Evolutionary conservation across 2,797 vertebrate genomes (phyloP).

Genomic region (Sebastes iracundus): DNA sequence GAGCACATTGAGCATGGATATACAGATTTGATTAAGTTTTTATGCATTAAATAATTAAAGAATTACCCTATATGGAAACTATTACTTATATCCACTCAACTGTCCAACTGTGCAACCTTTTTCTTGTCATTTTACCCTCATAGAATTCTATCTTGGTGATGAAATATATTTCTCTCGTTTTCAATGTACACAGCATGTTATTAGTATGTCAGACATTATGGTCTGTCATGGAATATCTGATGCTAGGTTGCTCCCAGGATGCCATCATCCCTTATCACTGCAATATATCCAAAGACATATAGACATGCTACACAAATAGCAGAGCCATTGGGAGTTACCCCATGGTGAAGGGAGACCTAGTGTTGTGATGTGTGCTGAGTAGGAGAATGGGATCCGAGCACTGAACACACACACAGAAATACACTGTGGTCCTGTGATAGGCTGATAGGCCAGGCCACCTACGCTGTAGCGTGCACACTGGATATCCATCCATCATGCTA

Average conservation of each 20-base stretch:
- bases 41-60: too few species aligned
- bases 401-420: background rate
- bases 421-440: background rate
- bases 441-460: background rate
- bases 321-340: background rate
- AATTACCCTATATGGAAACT: too few species aligned
- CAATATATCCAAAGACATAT: background rate
- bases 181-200: background rate
- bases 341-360: background rate
- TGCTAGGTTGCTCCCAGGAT: background rate
- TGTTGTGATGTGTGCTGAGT: background rate
- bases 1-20: too few species aligned
- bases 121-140: background rate
- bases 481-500: constrained; percentile 48
- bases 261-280: background rate
- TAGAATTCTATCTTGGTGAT: background rate
- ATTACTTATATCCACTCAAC: background rate
- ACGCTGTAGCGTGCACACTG: constrained; percentile 20
- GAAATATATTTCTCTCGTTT: too few species aligned
- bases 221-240: background rate
- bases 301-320: background rate
- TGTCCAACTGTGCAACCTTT: background rate
- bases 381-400: background rate
- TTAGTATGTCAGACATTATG: background rate
- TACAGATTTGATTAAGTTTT: too few species aligned